Percentiles rank a stretch among this genome's conserved stretches.
These are phyloP conservation scores for Myoxocephalus aenaeus DNA, from an alignment of 2,797 vertebrate species.

Conservation along the genomic window DNA sequence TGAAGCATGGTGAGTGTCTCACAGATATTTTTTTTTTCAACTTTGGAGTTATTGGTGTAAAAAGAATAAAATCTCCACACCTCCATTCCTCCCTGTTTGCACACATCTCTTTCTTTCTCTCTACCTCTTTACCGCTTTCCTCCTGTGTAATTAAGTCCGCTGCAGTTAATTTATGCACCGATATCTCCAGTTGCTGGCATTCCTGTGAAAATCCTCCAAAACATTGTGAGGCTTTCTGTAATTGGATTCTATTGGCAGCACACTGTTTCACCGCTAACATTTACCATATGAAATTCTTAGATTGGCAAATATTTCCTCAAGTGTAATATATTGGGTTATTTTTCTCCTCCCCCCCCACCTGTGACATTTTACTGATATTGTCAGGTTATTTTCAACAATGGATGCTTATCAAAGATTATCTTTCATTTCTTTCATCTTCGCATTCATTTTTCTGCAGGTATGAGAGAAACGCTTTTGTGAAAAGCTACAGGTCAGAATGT, in stretches of 20 bases:
- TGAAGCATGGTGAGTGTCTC: conserved; percentile 69
- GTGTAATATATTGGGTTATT: conserved; percentile 31
- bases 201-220: conserved; percentile 66
- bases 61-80: conserved; percentile 18
- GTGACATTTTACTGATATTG: conserved; percentile 72
- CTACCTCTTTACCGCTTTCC: conserved; percentile 28
- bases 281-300: conserved; percentile 67
- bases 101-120: conserved; percentile 37
- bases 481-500: conserved; percentile 51
- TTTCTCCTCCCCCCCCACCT: neutral
- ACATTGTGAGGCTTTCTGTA: conserved; percentile 61
- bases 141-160: conserved; percentile 65
- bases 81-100: conserved; percentile 35
- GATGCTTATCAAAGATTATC: conserved; percentile 48
- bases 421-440: conserved; percentile 43
- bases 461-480: neutral
- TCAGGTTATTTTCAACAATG: conserved; percentile 61
- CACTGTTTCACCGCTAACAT: conserved; percentile 62
- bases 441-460: conserved; percentile 33
- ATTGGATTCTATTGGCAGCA: conserved; percentile 67
- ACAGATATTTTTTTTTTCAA: conserved; percentile 12
- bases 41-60: conserved; percentile 42
- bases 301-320: conserved; percentile 66
- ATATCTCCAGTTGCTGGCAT: conserved; percentile 62
- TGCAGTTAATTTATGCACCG: conserved; percentile 67